These are phyloP conservation scores for Leptarthrus brevirostris DNA, from an alignment of 2,888 invertebrate genomes.

Conservation along the genomic window DNA sequence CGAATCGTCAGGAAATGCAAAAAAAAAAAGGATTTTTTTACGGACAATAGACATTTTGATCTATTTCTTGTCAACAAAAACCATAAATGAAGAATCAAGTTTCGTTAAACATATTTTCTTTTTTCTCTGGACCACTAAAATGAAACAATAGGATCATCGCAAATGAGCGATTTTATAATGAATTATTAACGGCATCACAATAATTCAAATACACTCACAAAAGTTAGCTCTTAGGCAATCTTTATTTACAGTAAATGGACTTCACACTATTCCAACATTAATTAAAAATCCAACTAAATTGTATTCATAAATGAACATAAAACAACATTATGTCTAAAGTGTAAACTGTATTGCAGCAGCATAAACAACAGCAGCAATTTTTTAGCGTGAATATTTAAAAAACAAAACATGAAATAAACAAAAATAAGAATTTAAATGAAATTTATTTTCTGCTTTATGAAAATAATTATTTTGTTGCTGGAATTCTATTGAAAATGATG, in stretches of 20 bases:
- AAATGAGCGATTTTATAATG: slow-evolving; percentile 37
- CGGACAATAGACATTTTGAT: neutral
- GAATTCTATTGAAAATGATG: slow-evolving; percentile 51
- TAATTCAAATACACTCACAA: slow-evolving; percentile 22
- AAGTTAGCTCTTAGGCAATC: slow-evolving; percentile 30
- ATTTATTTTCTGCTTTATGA: slow-evolving; percentile 1
- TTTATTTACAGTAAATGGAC: slow-evolving; percentile 42
- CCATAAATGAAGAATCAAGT: neutral
- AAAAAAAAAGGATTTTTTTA: slow-evolving; percentile 14
- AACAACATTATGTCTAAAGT: slow-evolving; percentile 54
- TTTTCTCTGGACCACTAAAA: slow-evolving; percentile 33
- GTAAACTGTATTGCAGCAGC: slow-evolving; percentile 57
- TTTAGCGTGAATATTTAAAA: slow-evolving; percentile 22
- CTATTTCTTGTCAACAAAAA: neutral
- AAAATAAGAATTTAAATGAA: neutral
- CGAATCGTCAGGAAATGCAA: slow-evolving; percentile 47
- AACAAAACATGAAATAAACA: slow-evolving; percentile 11
- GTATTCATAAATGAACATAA: slow-evolving; percentile 25
- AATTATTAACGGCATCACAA: slow-evolving; percentile 20
- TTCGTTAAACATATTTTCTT: slow-evolving; percentile 15
- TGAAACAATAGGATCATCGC: slow-evolving; percentile 48
- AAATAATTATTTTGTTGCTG: slow-evolving; percentile 49
- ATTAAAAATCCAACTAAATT: slow-evolving; percentile 37
- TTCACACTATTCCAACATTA: slow-evolving; percentile 48
- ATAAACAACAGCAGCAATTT: slow-evolving; percentile 53